Conservation (phyloP, 2,888 invertebrate genomes). For the Syrphus vitripennis region DNA sequence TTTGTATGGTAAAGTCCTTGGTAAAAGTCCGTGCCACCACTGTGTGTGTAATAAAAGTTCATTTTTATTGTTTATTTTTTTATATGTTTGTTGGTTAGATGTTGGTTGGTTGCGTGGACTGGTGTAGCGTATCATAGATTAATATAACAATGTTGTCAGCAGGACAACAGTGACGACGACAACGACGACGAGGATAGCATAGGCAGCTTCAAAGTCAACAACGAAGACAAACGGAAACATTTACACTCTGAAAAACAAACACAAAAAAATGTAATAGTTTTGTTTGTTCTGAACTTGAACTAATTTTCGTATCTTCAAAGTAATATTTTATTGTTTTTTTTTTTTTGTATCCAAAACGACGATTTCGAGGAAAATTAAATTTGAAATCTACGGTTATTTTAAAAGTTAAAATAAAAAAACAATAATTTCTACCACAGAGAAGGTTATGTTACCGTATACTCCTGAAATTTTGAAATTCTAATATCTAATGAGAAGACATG, state of each 20-base stretch:
- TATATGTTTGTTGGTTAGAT: not conserved
- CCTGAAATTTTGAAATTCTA: no score
- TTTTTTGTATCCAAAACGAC: no score
- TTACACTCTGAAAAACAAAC: not conserved
- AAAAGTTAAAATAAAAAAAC: no score
- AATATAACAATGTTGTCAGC: conserved; percentile 38
- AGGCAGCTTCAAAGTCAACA: not conserved
- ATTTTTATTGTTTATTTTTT: conserved; percentile 4
- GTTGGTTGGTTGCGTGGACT: conserved; percentile 32
- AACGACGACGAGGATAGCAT: no score
- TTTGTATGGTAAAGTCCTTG: conserved; percentile 18
- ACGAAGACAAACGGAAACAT: not conserved
- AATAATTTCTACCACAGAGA: no score
- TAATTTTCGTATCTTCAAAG: not conserved
- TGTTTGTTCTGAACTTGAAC: not conserved
- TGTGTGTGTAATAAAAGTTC: conserved; percentile 21
- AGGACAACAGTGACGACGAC: conserved; percentile 11
- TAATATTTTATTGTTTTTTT: not conserved
- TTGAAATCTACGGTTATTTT: no score
- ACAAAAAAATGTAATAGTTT: not conserved
- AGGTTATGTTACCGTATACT: no score
- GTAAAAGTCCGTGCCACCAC: conserved; percentile 11
- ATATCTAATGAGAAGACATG: no score
- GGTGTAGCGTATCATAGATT: conserved; percentile 41
- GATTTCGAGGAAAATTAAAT: no score